Evolutionary conservation across 2,797 vertebrate species (phyloP), one percentile per base, ranked within the genome.

Genomic region (Aulostomus chinensis): DNA sequence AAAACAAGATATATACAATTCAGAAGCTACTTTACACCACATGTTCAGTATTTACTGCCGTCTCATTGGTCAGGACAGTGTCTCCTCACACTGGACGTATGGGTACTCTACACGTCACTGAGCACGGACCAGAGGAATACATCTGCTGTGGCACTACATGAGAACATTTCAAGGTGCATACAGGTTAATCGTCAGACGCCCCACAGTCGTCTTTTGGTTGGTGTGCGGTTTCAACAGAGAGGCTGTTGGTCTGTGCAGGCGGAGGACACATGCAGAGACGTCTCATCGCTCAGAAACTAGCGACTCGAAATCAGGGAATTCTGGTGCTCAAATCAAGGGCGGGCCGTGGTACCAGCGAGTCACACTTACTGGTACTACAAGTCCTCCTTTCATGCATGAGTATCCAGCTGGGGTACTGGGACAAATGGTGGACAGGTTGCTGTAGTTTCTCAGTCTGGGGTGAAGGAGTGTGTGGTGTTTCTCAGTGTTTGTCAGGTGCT

Each of bases 351-450:
- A 63, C 71, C 53, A 25, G 48, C 47, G 31, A 54, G 65, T 33
- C 15, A 20, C 30, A 37, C 58, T 26, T 41, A 32, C 42, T 34
- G 41, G 58, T 26, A 38, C 57, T 22, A 71, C 68, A 24, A 42
- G 37, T 70, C 72, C 69, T 83, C 85, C 90, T 77, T 68, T 93
- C 90, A 92, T 87, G 65, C 88, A 85, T 61, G 58, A 90, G 85
- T 41, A 54, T 70, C 75, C 73, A 68, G 70, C 25, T 50, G 34
- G 31, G 45, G 42, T 45, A 53, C 41, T 9, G 36, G 58, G 51
- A 65, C 56, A 26, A 12, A 4, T 4, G 39, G 24, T 9, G 22
- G 22, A 25, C 10, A 14, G 54, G 39, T 56, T 13, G 52, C 22
- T 33, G 60, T 4, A 5, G 51, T 16, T 48, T 61, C 51, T 70